Evolutionary conservation across 2,113 vertebrate genomes (phyloP), one percentile per base, ranked within the genome.

Genomic region (Trinectes maculatus): DNA sequence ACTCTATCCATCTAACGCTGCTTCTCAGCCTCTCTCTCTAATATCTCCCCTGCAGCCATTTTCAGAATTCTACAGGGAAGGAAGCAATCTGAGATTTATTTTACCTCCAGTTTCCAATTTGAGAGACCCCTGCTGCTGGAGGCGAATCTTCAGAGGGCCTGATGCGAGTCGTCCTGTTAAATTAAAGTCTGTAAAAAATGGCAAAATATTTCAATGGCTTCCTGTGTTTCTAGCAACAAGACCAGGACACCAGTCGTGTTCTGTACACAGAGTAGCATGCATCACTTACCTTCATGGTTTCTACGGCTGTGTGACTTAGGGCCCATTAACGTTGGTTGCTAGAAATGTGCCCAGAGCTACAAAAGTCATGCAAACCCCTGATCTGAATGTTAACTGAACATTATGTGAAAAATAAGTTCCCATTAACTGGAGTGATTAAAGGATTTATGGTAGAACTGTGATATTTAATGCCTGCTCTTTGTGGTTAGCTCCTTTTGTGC

Each of bases 71-170:
- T 90, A 88, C 71, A 87, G 40, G 87, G 82, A 92, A 75, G 64
- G 74, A 89, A 57, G 68, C 72, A 78, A 89, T 82, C 86, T 91
- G 77, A 87, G 86, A 80, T 83, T 84, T 90, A 79, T 87, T 89
- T 74, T 64, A 83, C 89, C 87, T 87, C 77, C 77, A 66, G 74
- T 74, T 86, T 92, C 85, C 83, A 92, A 89, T 93, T 91, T 93
- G 83, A 91, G 88, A 93, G 79, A 80, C 85, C 89, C 90, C 90
- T 89, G 85, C 54, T 91, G 91, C 88, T 89, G 84, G 91, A 77
- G 85, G 71, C 79, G 86, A 83, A 83, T 76, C 76, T 72, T 79
- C 47, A 22, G 80, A 73, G 72, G 46, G 78, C 77, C 68, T 86
- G 86, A 86, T 82, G 80, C 73, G 80, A 85, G 83, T 77, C 24